These are phyloP conservation scores for Gambusia holbrooki DNA, from an alignment of 2,113 vertebrate species.

Conservation along the genomic window DNA sequence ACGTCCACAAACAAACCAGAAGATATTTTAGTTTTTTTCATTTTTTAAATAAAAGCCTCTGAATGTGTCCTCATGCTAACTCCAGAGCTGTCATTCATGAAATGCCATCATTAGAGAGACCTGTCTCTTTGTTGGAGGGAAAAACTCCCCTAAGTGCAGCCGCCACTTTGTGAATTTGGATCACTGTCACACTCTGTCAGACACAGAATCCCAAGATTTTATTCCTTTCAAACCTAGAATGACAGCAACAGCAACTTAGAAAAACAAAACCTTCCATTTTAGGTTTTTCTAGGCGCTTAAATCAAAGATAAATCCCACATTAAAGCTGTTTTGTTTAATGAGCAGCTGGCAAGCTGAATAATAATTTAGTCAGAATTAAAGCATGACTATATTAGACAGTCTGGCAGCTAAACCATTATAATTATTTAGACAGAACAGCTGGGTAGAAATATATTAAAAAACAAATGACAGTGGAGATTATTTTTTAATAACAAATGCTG, in stretches of 20 bases:
- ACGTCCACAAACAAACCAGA: background rate
- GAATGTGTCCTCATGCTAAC: background rate
- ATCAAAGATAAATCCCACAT: background rate
- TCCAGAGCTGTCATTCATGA: conserved; percentile 43
- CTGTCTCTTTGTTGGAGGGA: conserved; percentile 29
- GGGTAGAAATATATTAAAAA: conserved; percentile 9
- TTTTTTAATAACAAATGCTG: background rate
- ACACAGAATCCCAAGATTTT: conserved; percentile 20
- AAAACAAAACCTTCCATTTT: background rate
- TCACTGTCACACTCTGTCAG: conserved; percentile 43
- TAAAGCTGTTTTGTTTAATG: conserved; percentile 13
- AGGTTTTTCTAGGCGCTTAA: background rate
- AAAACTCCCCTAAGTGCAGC: conserved; percentile 41
- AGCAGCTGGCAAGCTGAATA: conserved; percentile 10
- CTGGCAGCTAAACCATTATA: conserved; percentile 23
- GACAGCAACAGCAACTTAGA: background rate
- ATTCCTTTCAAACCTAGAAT: conserved; percentile 5
- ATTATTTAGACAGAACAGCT: conserved; percentile 27
- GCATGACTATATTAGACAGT: conserved; percentile 7
- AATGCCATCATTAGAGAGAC: conserved; percentile 46
- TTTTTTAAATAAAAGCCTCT: conserved; percentile 8
- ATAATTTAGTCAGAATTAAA: conserved; percentile 17
- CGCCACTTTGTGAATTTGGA: conserved; percentile 45
- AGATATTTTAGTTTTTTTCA: conserved; percentile 3
- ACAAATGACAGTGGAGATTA: background rate